These are phyloP conservation scores for Dryas iulia DNA, from an alignment of 1,140 invertebrate species.

Conservation along the genomic window DNA sequence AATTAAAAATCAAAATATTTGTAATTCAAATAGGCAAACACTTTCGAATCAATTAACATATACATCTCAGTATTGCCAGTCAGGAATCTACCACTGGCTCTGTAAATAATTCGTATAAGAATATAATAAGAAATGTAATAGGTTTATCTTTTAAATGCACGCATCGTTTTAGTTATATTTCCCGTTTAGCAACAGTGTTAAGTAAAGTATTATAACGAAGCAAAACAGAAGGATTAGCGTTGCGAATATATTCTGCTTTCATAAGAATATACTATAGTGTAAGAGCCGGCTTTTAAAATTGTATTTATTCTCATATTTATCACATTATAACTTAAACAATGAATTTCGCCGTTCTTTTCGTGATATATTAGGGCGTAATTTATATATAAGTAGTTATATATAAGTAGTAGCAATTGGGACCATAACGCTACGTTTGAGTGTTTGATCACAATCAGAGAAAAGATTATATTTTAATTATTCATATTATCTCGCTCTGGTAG, in stretches of 20 bases:
- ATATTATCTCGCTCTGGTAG: too few relatives aligned
- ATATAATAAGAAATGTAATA: not conserved
- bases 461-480: too few relatives aligned
- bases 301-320: not conserved
- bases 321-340: not conserved
- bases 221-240: slow-evolving; percentile 13
- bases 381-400: too few relatives aligned
- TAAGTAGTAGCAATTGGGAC: too few relatives aligned
- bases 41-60: too few relatives aligned
- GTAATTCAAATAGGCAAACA: too few relatives aligned
- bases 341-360: not conserved
- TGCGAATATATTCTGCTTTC: slow-evolving; percentile 17
- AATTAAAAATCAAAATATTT: too few relatives aligned
- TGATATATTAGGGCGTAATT: not conserved
- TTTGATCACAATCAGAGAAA: too few relatives aligned
- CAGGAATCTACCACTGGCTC: too few relatives aligned
- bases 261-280: slow-evolving; percentile 12
- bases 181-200: slow-evolving; percentile 1
- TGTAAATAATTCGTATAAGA: not conserved
- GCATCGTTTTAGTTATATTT: not conserved
- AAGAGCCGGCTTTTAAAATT: not conserved
- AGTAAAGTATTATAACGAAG: slow-evolving; percentile 13
- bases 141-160: not conserved
- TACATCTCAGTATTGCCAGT: too few relatives aligned
- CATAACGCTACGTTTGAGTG: too few relatives aligned